Evolutionary conservation across 2,113 vertebrate species (phyloP), one percentile per base, ranked within the genome.

Genomic region (Amphiprion percula): DNA sequence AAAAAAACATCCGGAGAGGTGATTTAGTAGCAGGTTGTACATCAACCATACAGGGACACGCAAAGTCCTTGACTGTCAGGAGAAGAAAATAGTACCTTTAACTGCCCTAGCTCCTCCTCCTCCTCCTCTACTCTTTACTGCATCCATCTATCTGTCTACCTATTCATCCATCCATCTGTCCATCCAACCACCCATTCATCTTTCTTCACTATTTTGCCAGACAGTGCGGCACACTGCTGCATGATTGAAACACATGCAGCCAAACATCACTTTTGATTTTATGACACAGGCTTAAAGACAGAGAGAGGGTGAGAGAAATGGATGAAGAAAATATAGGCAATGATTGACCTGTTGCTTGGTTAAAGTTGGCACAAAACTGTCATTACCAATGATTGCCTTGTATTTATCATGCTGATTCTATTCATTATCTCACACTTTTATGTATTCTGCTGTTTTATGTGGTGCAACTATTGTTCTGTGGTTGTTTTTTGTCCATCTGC

Each of bases 211-310:
- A 50, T 65, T 85, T 53, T 44, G 64, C 71, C 74, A 70, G 81
- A 70, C 67, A 30, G 64, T 5, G 80, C 16, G 1, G 70, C 24
- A 44, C 77, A 69, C 68, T 12, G 56, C 68, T 55, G 60, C 4
- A 52, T 77, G 86, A 88, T 84, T 81, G 84, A 93, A 85, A 88
- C 80, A 69, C 76, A 80, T 4, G 72, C 69, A 79, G 78, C 55
- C 23, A 15, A 83, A 84, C 81, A 85, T 80, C 85, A 66, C 73
- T 90, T 92, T 60, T 74, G 65, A 73, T 84, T 90, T 83, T 30
- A 87, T 82, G 82, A 79, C 66, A 67, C 59, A 66, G 37, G 61
- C 30, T 78, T 30, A 30, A 33, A 26, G 7, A 37, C 33, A 37
- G 26, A n/a, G 47, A 44, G 10, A 28, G 8, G 23, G 41, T 2